Base-by-base conservation (phyloP, 2,888 invertebrate genomes). In the Apamea monoglypha region DNA sequence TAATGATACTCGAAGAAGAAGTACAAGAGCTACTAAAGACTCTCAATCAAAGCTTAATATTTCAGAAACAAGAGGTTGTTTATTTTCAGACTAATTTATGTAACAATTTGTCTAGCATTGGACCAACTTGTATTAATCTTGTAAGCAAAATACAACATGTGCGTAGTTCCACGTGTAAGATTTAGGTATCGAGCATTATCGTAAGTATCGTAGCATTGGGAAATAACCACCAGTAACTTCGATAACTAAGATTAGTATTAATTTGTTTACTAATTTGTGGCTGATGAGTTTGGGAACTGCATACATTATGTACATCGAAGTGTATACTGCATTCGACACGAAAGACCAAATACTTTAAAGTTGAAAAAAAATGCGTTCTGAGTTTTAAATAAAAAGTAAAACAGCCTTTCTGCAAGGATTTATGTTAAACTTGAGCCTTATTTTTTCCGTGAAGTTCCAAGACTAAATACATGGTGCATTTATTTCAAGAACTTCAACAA, bases 1-100 rank as follows among this genome's bases (percentile, higher is more conserved):
- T 71, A 69, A 80, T 71, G 75, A 77, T 85, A 64, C 76, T 78
- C 56, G 7, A 59, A 53, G n/a, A 76, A 77, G 56, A 44, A 74
- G 21, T 72, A 86, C 61, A 70, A 88, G 82, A 47, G 61, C 29
- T 71, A 44, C 44, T 74, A 74, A 68, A 76, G 53, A 71, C 74
- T 67, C 80, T 83, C 71, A 61, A 71, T 75, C 68, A 80, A 80
- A 66, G 69, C 56, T 68, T 73, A 72, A 56, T 25, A 59, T 59
- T 59, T n/a, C n/a, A 77, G 47, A 59, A 69, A 69, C 53, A 61
- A 67, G 66, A 74, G 50, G 40, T 59, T 64, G 70, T 40, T 77
- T 25, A 66, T 81, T 78, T 79, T 61, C 53, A 71, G 32, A 14
- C 50, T 29, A 66, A 83, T 72, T 85, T 67, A 56, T 70, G 53